Evolutionary conservation across 2,888 invertebrate genomes (phyloP), one percentile per base, ranked within the genome.

Genomic region (Cephus runcator): DNA sequence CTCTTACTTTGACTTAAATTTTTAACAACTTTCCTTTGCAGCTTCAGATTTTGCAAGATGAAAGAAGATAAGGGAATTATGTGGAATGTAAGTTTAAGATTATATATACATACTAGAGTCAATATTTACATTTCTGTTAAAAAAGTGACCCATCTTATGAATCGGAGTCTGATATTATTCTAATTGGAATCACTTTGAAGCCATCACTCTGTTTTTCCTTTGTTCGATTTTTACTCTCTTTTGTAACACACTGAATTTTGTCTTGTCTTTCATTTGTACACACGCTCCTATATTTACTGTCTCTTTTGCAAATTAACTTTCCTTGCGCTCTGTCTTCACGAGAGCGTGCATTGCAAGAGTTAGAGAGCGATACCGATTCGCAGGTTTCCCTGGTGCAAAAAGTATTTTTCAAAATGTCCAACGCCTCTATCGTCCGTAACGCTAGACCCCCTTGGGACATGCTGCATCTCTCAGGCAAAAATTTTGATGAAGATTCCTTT

Each of bases 361-460:
- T 23, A 9, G 56, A 56, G 56, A 23, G 23, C 31, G 71, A 71
- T 71, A 34, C 33, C 3, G 71, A 71, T 34, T 34, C 34, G 31
- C 81, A 85, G 12, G 69, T 82, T 23, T 83, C 80, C 23, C 40
- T 81, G 36, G 31, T 81, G 77, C 85, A 86, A 79, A 87, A 87
- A 12, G 85, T 82, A 35, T 79, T 78, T 76, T 85, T 87, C 34
- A 87, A 80, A 78, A 86, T 75, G 40, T 79, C 76, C 6, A 86
- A 75, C 35, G 85, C 85, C 34, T 81, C 79, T 9, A 69, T 75
- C 12, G 82, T 76, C 1, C 23, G 73, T 23, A 33, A 15, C 15
- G 68, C 31, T 1, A 76, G 31, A 12, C 56, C 69, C 6, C 69
- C 56, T 15, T 73, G 35, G 12, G 73, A 73, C 34, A 31, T 73